Evolutionary conservation across 2,113 vertebrate species (phyloP).

Genomic region (Hemibates koningsi): DNA sequence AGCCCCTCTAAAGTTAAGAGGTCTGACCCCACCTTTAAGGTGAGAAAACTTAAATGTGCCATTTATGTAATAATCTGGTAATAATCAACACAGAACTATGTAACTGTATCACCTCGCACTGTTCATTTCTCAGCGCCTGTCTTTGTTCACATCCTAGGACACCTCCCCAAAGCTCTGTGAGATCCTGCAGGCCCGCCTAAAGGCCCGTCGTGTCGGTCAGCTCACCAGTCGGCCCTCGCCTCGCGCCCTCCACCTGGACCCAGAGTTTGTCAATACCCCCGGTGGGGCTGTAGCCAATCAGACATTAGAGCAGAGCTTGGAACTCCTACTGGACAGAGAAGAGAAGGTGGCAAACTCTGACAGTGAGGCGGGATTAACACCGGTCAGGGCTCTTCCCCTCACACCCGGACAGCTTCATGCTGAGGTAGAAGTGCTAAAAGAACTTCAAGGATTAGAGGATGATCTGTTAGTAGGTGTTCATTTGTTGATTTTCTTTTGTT

Average conservation of each 20-base stretch:
- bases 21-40: slow-evolving; percentile 47
- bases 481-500: not conserved
- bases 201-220: slow-evolving; percentile 26
- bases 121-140: not conserved
- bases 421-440: slow-evolving; percentile 42
- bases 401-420: slow-evolving; percentile 51
- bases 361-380: slow-evolving; percentile 47
- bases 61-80: not conserved
- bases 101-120: not conserved
- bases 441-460: not conserved
- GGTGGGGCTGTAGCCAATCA: slow-evolving; percentile 17
- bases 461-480: not conserved
- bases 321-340: slow-evolving; percentile 65
- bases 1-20: slow-evolving; percentile 72
- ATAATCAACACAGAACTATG: not conserved
- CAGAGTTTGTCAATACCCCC: slow-evolving; percentile 62
- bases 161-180: slow-evolving; percentile 63
- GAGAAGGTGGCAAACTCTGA: slow-evolving; percentile 46
- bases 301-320: slow-evolving; percentile 57
- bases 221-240: slow-evolving; percentile 52
- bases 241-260: slow-evolving; percentile 63
- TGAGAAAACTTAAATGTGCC: not conserved
- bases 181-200: slow-evolving; percentile 62
- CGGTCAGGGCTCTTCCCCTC: slow-evolving; percentile 53
- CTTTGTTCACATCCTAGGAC: slow-evolving; percentile 32